Evolutionary conservation across 92 coral and sea anemone genomes (phyloP), one percentile per base, ranked within the genome.

Genomic region (Heliopora coerulea): DNA sequence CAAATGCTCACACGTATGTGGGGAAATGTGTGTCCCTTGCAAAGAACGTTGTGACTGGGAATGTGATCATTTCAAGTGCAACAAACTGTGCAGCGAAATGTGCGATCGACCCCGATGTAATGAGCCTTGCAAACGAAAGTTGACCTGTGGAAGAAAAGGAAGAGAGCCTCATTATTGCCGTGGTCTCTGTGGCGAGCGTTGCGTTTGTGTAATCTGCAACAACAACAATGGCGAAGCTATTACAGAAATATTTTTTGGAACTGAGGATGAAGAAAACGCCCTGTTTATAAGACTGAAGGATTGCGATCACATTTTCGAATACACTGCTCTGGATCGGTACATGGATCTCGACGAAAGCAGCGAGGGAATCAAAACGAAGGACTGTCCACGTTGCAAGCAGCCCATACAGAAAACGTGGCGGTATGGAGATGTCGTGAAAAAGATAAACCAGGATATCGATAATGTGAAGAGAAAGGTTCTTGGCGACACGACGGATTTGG

Each of bases 91-190:
- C 48, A 52, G 85, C 29, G 91, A 91, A 59, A 34, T 82, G 19
- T 91, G 97, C 60, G 86, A 89, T 31, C 81, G 97, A 40, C 88
- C 91, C 15, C 73, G 89, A 42, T 91, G 97, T 48, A 62, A 91
- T 79, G 49, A 27, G 15, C 91, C 89, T 0, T 91, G 97, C 66
- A 13, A 56, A 11, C 70, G 76, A 54, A 52, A 54, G 10, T 24
- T 89, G n/a, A 3, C 18, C 25, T 91, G 76, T 65, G 29, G 62
- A 1, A 34, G 54, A 12, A 49, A 17, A 29, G 29, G 2, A 1
- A 17, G 17, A 17, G 30, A 5, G 26, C 32, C 30, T 24, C 77
- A 70, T 33, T 21, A 6, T 1, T 70, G 77, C 20, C 77, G 77
- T 34, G 50, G 77, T 33, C 77, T 70, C 20, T 91, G 97, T 78